phyloP scores from a whole-genome alignment of 1,140 invertebrate species.

The Vollenhovia emeryi region DNA sequence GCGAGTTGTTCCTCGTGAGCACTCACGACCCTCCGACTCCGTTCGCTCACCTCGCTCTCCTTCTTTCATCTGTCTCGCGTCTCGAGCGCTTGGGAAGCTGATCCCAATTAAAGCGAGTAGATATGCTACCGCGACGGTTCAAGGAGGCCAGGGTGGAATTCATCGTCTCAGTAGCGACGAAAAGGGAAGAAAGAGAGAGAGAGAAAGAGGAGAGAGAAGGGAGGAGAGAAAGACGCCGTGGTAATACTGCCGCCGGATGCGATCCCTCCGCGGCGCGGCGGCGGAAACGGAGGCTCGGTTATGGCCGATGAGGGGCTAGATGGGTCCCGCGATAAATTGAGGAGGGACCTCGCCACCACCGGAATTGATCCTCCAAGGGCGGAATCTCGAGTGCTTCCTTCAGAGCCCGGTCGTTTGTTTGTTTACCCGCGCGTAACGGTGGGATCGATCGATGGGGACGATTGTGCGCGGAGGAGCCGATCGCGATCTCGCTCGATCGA shows the following conservation, averaged over 20 bases:
- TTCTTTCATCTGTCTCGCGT: conserved; percentile 76
- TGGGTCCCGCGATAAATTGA: conserved; percentile 57
- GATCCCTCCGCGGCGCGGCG: conserved; percentile 9
- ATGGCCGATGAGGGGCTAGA: conserved; percentile 43
- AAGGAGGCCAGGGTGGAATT: conserved; percentile 25
- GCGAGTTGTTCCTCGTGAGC: conserved; percentile 44
- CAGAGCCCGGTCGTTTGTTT: conserved; percentile 36
- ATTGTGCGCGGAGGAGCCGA: background rate
- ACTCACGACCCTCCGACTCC: conserved; percentile 50
- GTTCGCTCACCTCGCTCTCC: conserved; percentile 17
- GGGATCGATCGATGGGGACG: conserved; percentile 33
- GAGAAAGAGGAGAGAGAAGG: background rate
- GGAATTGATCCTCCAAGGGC: conserved; percentile 50
- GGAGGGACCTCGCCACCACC: conserved; percentile 27
- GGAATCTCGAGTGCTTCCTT: conserved; percentile 57
- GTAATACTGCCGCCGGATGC: conserved; percentile 48
- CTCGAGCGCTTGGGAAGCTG: conserved; percentile 76
- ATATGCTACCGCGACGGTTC: conserved; percentile 67
- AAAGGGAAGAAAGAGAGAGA: background rate
- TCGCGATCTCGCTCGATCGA: conserved; percentile 31
- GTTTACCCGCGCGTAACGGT: conserved; percentile 13
- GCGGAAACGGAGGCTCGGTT: conserved; percentile 49
- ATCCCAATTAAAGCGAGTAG: conserved; percentile 78
- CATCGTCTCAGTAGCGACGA: conserved; percentile 22
- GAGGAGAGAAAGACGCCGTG: conserved; percentile 1